Evolutionary conservation across 2,797 vertebrate species (phyloP).

Genomic region (Pantherophis alleghaniensis): DNA sequence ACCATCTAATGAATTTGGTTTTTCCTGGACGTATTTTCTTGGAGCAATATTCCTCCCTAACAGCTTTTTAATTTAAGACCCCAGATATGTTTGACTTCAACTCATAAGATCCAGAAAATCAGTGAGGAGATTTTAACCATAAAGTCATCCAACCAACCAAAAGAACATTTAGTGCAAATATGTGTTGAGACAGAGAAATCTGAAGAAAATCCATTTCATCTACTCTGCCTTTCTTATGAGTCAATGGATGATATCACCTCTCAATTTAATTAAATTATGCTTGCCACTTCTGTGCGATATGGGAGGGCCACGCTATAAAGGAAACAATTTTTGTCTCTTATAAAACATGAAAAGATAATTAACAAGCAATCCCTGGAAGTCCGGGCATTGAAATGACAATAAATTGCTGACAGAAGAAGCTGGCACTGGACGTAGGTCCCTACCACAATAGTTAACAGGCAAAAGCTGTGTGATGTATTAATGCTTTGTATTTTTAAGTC

Average conservation of each 20-base stretch:
- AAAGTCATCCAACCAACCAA: not conserved
- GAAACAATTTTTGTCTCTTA: not conserved
- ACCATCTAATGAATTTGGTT: not conserved
- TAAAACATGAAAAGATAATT: slow-evolving; percentile 1
- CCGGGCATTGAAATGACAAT: not conserved
- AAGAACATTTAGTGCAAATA: not conserved
- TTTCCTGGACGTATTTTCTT: not conserved
- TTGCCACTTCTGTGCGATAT: not conserved
- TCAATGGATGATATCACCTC: not conserved
- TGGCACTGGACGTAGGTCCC: not conserved
- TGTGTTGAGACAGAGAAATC: not conserved
- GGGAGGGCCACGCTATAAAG: not conserved
- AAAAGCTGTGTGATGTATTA: not conserved
- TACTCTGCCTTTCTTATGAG: not conserved
- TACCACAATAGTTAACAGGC: not conserved
- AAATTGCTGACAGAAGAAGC: not conserved
- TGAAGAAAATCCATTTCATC: not conserved
- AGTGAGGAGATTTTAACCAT: not conserved
- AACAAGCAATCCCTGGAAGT: not conserved
- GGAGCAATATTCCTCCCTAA: not conserved
- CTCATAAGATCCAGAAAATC: not conserved
- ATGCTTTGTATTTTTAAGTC: not conserved
- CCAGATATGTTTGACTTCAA: not conserved
- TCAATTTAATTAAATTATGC: not conserved
- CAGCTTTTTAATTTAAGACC: not conserved